phyloP scores from a whole-genome alignment of 2,113 vertebrate genomes.

The Triplophysa rosa region DNA sequence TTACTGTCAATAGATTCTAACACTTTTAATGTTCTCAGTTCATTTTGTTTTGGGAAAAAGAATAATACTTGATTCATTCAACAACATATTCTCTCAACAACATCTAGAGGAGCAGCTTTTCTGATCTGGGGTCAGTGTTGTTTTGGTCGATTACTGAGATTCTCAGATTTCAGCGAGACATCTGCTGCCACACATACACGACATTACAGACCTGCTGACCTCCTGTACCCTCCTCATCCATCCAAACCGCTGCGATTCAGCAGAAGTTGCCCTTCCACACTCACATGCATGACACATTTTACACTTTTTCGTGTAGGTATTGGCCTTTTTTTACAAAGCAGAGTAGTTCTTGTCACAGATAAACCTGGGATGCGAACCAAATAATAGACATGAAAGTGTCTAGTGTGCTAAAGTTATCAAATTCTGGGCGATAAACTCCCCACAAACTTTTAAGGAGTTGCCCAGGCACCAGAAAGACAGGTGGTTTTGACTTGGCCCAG shows the following conservation, averaged over 20 bases:
- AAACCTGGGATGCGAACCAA: not conserved
- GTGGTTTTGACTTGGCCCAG: too few relatives aligned
- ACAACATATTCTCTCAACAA: not conserved
- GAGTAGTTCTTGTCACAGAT: not conserved
- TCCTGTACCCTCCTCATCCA: slow-evolving; percentile 1
- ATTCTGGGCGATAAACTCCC: too few relatives aligned
- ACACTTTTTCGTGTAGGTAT: not conserved
- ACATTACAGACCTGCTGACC: too few relatives aligned
- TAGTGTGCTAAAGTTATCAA: too few relatives aligned
- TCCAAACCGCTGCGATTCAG: not conserved
- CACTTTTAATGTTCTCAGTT: too few relatives aligned
- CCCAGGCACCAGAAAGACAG: too few relatives aligned
- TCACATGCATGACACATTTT: not conserved
- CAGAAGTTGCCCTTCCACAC: not conserved
- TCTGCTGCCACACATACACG: slow-evolving; percentile 46
- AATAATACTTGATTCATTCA: not conserved
- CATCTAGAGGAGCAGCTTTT: not conserved
- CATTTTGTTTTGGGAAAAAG: not conserved
- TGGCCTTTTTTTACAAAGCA: not conserved
- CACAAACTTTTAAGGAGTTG: too few relatives aligned
- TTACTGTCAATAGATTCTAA: too few relatives aligned
- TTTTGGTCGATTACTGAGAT: slow-evolving; percentile 18
- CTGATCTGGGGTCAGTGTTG: slow-evolving; percentile 29
- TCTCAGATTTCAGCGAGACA: slow-evolving; percentile 47
- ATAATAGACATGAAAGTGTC: not conserved